These are phyloP conservation scores for Pteromalus puparum DNA, from an alignment of 1,140 invertebrate species.

Conservation along the genomic window DNA sequence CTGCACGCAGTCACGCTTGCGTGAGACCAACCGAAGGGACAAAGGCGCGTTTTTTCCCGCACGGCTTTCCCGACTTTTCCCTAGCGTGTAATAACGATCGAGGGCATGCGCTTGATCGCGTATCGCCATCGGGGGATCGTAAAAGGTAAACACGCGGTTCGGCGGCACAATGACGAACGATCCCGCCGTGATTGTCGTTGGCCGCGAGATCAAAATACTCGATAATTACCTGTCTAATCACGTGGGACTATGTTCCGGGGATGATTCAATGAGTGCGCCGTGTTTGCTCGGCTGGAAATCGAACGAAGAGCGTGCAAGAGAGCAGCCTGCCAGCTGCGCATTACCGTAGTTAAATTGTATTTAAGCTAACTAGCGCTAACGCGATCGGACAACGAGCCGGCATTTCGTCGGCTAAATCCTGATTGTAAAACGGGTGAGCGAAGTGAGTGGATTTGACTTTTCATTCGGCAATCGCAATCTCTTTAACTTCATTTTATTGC, in stretches of 20 bases:
- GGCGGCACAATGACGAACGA: conserved; percentile 11
- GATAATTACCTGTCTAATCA: conserved; percentile 45
- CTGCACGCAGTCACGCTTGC: background rate
- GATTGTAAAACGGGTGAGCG: background rate
- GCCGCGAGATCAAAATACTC: conserved; percentile 39
- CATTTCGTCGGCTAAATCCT: background rate
- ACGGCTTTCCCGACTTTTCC: conserved; percentile 19
- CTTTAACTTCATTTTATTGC: no score
- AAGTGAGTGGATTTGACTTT: background rate
- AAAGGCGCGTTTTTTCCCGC: background rate
- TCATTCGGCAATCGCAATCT: background rate
- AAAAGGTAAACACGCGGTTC: conserved; percentile 18
- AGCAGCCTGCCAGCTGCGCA: background rate
- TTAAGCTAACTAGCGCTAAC: conserved; percentile 42
- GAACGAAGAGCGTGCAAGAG: background rate
- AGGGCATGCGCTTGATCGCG: background rate
- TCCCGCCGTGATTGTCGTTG: conserved; percentile 10
- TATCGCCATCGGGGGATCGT: background rate
- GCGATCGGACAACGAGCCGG: background rate
- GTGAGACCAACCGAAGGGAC: background rate
- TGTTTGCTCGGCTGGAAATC: conserved; percentile 40
- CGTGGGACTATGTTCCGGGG: conserved; percentile 7
- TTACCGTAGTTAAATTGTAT: conserved; percentile 18
- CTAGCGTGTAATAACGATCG: conserved; percentile 18
- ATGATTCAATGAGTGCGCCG: conserved; percentile 20